phyloP scores from a whole-genome alignment of 2,888 invertebrate genomes.

The Epistrophella euchroma region DNA sequence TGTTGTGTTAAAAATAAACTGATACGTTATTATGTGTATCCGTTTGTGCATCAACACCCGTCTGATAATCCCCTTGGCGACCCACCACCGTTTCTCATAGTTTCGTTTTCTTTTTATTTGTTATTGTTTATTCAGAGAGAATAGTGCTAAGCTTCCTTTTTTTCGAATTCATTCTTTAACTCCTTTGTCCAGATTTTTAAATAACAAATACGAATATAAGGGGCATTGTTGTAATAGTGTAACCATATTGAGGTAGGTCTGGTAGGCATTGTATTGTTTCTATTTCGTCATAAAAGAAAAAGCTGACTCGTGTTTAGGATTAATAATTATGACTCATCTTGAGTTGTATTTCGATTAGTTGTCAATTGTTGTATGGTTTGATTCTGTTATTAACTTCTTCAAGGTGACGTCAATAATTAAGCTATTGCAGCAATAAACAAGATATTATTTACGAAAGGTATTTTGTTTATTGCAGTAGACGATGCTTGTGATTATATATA shows the following conservation, averaged over 20 bases:
- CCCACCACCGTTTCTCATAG: neutral
- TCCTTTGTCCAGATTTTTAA: neutral
- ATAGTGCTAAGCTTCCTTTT: neutral
- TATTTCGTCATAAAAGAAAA: slow-evolving; percentile 20
- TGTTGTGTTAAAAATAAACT: slow-evolving; percentile 13
- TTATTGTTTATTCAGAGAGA: slow-evolving; percentile 39
- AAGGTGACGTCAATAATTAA: slow-evolving; percentile 30
- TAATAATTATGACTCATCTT: neutral
- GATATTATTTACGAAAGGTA: neutral
- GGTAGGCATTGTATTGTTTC: neutral
- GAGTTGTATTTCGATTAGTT: neutral
- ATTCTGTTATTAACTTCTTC: slow-evolving; percentile 4
- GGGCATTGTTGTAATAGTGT: neutral
- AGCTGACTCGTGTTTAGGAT: neutral
- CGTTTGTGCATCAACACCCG: neutral
- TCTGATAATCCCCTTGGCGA: neutral
- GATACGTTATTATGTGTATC: neutral
- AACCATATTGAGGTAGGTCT: slow-evolving; percentile 44
- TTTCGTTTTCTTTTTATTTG: neutral
- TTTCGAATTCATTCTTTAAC: neutral
- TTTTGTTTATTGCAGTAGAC: neutral
- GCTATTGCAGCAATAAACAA: neutral
- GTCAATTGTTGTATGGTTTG: neutral
- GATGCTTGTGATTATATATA: neutral
- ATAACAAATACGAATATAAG: neutral